phyloP scores from a whole-genome alignment of 1,140 invertebrate species.

The Sycophila sp. region DNA sequence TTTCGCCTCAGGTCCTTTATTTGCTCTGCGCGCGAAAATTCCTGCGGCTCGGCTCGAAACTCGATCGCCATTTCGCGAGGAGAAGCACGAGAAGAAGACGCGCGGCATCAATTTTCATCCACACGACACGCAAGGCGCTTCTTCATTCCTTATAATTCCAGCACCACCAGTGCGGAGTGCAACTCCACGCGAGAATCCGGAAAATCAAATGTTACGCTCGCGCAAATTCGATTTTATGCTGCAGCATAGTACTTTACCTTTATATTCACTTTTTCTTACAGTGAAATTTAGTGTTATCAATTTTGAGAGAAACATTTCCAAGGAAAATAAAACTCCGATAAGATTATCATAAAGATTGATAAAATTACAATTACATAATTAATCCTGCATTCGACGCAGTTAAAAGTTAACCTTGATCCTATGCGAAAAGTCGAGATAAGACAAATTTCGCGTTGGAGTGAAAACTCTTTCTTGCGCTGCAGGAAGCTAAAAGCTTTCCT shows the following conservation, averaged over 20 bases:
- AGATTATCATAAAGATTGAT: too few relatives aligned
- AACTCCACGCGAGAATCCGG: background rate
- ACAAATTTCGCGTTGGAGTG: background rate
- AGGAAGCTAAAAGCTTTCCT: background rate
- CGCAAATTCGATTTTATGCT: too few relatives aligned
- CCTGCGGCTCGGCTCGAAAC: constrained; percentile 23
- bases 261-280: too few relatives aligned
- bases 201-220: background rate
- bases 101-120: constrained; percentile 23
- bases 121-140: background rate
- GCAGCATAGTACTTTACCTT: too few relatives aligned
- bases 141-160: background rate
- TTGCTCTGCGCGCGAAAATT: background rate
- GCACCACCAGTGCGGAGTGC: background rate
- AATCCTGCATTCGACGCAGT: too few relatives aligned
- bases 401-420: too few relatives aligned
- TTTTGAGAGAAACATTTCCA: too few relatives aligned
- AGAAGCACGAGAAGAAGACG: background rate
- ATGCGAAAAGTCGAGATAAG: too few relatives aligned
- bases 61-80: background rate
- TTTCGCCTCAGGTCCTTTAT: background rate
- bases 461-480: too few relatives aligned
- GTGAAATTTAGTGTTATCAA: too few relatives aligned
- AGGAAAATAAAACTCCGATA: too few relatives aligned
- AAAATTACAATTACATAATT: too few relatives aligned